Base-by-base conservation (phyloP, 2,113 vertebrate genomes). In the Oryzias curvinotus region DNA sequence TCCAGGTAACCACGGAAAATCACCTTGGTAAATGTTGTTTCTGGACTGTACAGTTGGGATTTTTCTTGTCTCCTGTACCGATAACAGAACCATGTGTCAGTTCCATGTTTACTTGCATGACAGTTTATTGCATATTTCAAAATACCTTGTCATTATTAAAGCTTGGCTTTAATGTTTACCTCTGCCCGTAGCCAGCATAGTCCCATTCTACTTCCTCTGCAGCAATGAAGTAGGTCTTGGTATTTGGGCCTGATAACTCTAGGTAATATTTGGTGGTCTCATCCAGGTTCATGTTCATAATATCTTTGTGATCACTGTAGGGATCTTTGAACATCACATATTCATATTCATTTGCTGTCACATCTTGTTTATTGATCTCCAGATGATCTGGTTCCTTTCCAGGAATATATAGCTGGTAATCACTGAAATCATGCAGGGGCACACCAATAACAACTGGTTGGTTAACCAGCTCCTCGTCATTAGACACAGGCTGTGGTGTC, bases 121-220 rank as follows among this genome's bases (percentile, higher is more conserved):
- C 7, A 54, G 2, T 42, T 42, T 52, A 30, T 14, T 25, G 15
- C 2, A 8, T 7, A 62, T n/a, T 41, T 47, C 17, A 47, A 19
- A 36, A 19, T 18, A n/a, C 47, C 7, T n/a, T 42, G 5, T 23
- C 25, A 15, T 53, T n/a, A 53, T 2, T 14, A 18, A 56, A 21
- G 21, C 15, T 1, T 44, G 21, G 5, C 6, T 43, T 19, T 21
- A 14, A 12, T 57, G 19, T 43, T 18, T 88, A 93, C 92, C 72
- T 88, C 5, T 82, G 84, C 49, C 91, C 91, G 5, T 91, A 90
- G 73, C 94, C 91, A 26, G 75, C 77, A 21, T 98, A 99, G 91
- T 94, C 94, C 97, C 97, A 99, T 65, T 87, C 84, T 59, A 96
- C 85, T 69, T 98, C 96, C 75, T 94, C 86, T 52, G 94, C 95